Evolutionary conservation across 2,113 vertebrate species (phyloP), one percentile per base, ranked within the genome.

Genomic region (Colinus virginianus): DNA sequence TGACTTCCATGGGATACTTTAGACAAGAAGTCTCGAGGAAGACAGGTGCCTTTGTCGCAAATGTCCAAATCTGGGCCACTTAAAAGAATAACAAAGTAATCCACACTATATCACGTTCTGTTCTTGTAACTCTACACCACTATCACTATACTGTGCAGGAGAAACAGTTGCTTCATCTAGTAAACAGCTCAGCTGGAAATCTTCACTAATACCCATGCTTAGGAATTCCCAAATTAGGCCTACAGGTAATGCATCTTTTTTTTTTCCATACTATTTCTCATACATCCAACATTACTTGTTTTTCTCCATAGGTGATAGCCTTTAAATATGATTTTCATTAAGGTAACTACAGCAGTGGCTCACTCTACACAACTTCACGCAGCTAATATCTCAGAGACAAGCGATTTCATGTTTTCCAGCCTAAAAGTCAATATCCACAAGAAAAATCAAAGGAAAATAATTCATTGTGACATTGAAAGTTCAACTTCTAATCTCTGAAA

Each of bases 121-220:
- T 40, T 14, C 5, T 4, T n/a, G 34, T 43, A 88, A 71, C n/a
- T 20, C 32, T 8, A 36, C 7, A 64, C 43, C 16, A 6, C 1
- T 23, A 55, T 32, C 82, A 63, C 43, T 12, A 49, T 30, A 38
- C 58, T 28, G 36, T 3, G 42, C 46, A 19, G 53, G 46, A 75
- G 66, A 45, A 59, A 12, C 13, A 63, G 23, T 1, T 63, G n/a
- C 43, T 63, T 38, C 46, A 62, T 8, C 20, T 7, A 58, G 56
- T 26, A 49, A 90, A 53, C 7, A 69, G 43, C 1, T 77, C 53
- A 79, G 40, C 40, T 74, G 28, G 72, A 59, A 90, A 63, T 45
- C 66, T 6, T 45, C 6, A 13, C 62, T 61, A 49, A 18, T 0
- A 0, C 10, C 69, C 34, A 32, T 6, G 20, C 25, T 30, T 34